These are phyloP conservation scores for Agapornis roseicollis DNA, from an alignment of 2,113 vertebrate species.

Conservation along the genomic window DNA sequence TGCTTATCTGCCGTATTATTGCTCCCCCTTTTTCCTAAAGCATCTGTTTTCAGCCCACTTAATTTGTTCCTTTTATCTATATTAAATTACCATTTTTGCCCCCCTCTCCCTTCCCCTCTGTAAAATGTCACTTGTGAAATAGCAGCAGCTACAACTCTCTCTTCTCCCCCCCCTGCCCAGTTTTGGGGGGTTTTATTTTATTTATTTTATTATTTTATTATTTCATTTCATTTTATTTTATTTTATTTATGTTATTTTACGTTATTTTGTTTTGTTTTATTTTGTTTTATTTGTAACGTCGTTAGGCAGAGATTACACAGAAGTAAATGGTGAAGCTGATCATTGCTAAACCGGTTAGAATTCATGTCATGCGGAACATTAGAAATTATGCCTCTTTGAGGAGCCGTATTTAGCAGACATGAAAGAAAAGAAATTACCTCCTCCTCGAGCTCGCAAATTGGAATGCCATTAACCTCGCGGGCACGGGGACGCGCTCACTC, in stretches of 20 bases:
- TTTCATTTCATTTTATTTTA: no score
- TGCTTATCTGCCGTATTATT: background rate
- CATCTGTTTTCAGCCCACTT: slow-evolving; percentile 64
- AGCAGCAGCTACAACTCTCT: background rate
- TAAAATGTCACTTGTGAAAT: slow-evolving; percentile 54
- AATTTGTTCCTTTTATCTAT: slow-evolving; percentile 72
- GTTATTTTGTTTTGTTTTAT: no score
- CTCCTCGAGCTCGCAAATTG: slow-evolving; percentile 40
- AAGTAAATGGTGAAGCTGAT: slow-evolving; percentile 67
- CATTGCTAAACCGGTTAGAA: slow-evolving; percentile 76
- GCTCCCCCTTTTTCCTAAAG: slow-evolving; percentile 30
- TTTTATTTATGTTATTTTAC: background rate
- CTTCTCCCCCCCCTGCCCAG: accelerated
- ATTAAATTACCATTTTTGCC: slow-evolving; percentile 67
- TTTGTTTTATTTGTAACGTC: slow-evolving; percentile 53
- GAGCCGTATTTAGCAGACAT: slow-evolving; percentile 77
- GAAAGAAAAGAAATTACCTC: slow-evolving; percentile 75
- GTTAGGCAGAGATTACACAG: slow-evolving; percentile 69
- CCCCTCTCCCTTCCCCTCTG: background rate
- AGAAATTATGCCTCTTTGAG: slow-evolving; percentile 78
- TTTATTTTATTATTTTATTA: background rate
- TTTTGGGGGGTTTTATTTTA: background rate
- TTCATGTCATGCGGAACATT: slow-evolving; percentile 75
- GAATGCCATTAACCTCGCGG: slow-evolving; percentile 73
- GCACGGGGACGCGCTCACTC: background rate